A percentile compares a stretch with the other conserved stretches of the same genome.
Evolutionary conservation across 2,888 invertebrate species (phyloP).

Genomic region (Leptura quadrifasciata): DNA sequence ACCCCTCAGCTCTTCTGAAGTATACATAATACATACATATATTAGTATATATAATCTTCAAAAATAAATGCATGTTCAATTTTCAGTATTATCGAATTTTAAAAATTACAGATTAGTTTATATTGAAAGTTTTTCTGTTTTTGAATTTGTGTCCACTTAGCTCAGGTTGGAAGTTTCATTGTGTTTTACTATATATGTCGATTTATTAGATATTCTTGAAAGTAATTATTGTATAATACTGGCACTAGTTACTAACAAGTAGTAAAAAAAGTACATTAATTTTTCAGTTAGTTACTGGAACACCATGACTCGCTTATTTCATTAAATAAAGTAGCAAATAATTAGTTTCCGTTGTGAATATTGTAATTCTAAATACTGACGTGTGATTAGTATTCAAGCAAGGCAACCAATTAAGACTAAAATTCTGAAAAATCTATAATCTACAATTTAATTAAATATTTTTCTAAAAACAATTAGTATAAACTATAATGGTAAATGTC

Average conservation of each 20-base stretch:
- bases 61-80: no score
- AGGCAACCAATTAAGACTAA: not conserved
- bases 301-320: not conserved
- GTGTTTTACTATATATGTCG: no score
- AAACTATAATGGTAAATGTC: no score
- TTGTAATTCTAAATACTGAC: not conserved
- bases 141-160: no score
- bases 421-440: not conserved
- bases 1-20: no score
- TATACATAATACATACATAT: no score
- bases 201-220: not conserved
- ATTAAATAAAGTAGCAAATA: not conserved
- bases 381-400: not conserved
- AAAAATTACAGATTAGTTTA: no score
- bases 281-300: not conserved
- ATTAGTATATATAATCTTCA: no score
- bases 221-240: not conserved
- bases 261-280: not conserved
- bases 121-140: no score
- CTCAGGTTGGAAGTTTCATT: no score
- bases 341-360: not conserved
- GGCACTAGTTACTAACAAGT: not conserved
- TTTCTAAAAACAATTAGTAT: no score
- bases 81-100: no score
- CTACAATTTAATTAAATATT: not conserved